Base-by-base conservation (phyloP, 2,888 invertebrate species). In the Agriopis aurantiaria region DNA sequence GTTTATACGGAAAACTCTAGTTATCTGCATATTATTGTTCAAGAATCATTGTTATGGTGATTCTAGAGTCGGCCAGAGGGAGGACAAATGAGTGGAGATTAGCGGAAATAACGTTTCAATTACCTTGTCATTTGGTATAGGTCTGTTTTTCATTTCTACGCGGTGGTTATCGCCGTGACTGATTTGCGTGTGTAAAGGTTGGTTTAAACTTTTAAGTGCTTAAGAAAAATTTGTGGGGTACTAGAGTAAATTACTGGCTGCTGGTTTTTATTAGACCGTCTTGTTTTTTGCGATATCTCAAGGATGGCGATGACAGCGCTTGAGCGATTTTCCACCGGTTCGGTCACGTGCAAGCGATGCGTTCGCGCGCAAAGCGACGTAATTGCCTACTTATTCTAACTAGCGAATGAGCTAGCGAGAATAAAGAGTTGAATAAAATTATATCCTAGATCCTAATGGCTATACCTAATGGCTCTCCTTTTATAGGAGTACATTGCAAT, bases 41-140 rank as follows among this genome's bases (percentile, higher is more conserved):
- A 85, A 80, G 77, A 82, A 87, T 86, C 85, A 91, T 93, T 93
- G 90, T 93, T 88, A 91, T 90, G 92, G 82, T 90, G 88, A 91
- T 92, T 81, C 77, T 81, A 79, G 80, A 84, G 85, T 83, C 85
- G 84, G 78, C 79, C 80, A 78, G 85, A 83, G 82, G 84, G 76
- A 83, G 80, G 80, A 84, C 84, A 80, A 85, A 89, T 86, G 82
- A 82, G 83, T 77, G 78, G 78, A 86, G 84, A 91, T 89, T 87
- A 86, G 88, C 87, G 86, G 88, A 90, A 89, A 89, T 85, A 85
- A 85, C 82, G 78, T 82, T 87, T 87, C 83, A 88, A 88, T 88
- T 91, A 84, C 77, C 77, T 79, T 82, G 85, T 85, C 85, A 81
- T 82, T 80, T 82, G 77, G 80, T 80, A 81, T 81, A 75, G 74